These are phyloP conservation scores for Eupithecia tripunctaria DNA, from an alignment of 2,888 invertebrate species.

Conservation along the genomic window DNA sequence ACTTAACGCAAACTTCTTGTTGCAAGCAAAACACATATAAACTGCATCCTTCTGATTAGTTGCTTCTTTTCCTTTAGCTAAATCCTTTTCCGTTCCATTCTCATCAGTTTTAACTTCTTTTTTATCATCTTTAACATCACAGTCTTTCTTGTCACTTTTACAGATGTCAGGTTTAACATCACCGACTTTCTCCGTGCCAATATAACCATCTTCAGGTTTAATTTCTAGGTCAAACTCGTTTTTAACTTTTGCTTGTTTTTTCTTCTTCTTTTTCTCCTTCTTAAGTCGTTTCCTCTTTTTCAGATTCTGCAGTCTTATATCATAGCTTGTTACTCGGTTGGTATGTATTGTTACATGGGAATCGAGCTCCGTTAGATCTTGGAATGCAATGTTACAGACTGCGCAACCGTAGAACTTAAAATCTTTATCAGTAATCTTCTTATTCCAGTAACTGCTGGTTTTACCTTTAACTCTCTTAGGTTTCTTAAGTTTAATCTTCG, in stretches of 20 bases:
- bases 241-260: constrained; percentile 56
- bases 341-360: constrained; percentile 71
- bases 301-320: constrained; percentile 68
- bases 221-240: constrained; percentile 62
- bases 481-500: constrained; percentile 41
- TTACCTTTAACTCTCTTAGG: constrained; percentile 47
- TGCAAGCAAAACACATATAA: constrained; percentile 77
- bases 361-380: constrained; percentile 62
- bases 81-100: constrained; percentile 22
- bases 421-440: constrained; percentile 67
- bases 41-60: constrained; percentile 58
- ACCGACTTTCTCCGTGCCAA: constrained; percentile 65
- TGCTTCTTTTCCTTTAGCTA: constrained; percentile 18
- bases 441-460: constrained; percentile 66
- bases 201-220: constrained; percentile 77
- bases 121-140: background rate
- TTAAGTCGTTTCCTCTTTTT: constrained; percentile 65
- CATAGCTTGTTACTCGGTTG: constrained; percentile 74
- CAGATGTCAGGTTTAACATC: constrained; percentile 48
- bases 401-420: constrained; percentile 76
- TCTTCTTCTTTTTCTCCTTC: constrained; percentile 64
- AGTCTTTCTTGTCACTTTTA: background rate
- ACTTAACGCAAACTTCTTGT: constrained; percentile 73
- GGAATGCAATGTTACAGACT: constrained; percentile 69
- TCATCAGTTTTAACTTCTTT: constrained; percentile 11